Percentiles rank a stretch among this genome's conserved stretches.
Evolutionary conservation across 1,140 invertebrate genomes (phyloP).

Genomic region (Liolophura sinensis): DNA sequence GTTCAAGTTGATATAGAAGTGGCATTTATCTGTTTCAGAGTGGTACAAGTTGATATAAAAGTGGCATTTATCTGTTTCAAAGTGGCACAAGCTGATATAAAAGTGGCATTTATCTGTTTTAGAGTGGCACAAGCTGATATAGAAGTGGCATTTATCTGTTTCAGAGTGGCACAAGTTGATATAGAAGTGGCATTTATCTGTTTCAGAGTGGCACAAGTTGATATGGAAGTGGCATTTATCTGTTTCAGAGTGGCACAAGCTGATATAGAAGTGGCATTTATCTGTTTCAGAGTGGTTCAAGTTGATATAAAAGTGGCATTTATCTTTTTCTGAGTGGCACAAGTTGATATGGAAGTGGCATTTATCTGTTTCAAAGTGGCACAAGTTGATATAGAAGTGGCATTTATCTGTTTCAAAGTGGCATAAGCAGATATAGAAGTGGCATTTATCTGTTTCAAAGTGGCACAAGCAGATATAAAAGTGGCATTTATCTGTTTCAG

Average conservation of each 20-base stretch:
- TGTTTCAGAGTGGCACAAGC: slow-evolving; percentile 27
- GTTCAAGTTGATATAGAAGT: slow-evolving; percentile 6
- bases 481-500: slow-evolving; percentile 12
- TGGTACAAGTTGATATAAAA: slow-evolving; percentile 15
- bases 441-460: slow-evolving; percentile 13
- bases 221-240: too few relatives aligned
- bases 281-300: slow-evolving; percentile 27
- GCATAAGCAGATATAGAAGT: slow-evolving; percentile 1
- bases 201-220: slow-evolving; percentile 30
- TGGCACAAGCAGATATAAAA: slow-evolving; percentile 13
- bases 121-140: slow-evolving; percentile 28
- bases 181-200: too few relatives aligned
- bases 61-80: slow-evolving; percentile 11
- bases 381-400: too few relatives aligned
- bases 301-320: too few relatives aligned
- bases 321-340: slow-evolving; percentile 21
- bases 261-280: too few relatives aligned
- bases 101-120: background rate
- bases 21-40: slow-evolving; percentile 13
- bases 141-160: background rate
- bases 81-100: slow-evolving; percentile 15
- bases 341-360: too few relatives aligned
- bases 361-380: slow-evolving; percentile 21
- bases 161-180: slow-evolving; percentile 29
- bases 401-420: slow-evolving; percentile 17